Percentiles rank a stretch among this genome's conserved stretches.
Evolutionary conservation across 2,888 invertebrate genomes (phyloP).

Genomic region (Petrolisthes manimaculis): DNA sequence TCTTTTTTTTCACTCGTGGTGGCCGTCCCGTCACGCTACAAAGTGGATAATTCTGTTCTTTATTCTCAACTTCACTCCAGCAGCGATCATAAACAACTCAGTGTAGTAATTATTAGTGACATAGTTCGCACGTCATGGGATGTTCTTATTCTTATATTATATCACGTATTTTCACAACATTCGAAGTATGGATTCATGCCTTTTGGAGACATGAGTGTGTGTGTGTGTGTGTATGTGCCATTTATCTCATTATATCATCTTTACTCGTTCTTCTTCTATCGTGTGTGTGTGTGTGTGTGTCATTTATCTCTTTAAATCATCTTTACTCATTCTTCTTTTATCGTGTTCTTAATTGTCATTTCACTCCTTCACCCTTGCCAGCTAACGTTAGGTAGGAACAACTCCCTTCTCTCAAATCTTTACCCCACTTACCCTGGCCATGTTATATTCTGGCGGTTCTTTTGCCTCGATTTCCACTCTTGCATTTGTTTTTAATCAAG

Average conservation of each 20-base stretch:
- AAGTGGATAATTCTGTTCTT: background rate
- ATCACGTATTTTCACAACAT: background rate
- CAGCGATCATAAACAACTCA: too few relatives aligned
- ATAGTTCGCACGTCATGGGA: background rate
- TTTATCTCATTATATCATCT: background rate
- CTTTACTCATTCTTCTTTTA: background rate
- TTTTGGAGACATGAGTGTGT: background rate
- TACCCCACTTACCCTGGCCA: too few relatives aligned
- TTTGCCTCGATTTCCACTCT: too few relatives aligned
- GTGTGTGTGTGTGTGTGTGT: constrained; percentile 14
- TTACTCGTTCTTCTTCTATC: background rate
- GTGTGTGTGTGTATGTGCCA: background rate
- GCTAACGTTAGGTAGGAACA: too few relatives aligned
- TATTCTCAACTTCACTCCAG: background rate
- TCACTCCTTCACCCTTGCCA: background rate
- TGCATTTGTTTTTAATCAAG: too few relatives aligned
- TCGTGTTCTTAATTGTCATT: background rate
- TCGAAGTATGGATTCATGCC: background rate
- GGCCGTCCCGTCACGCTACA: background rate
- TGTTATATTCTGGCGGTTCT: too few relatives aligned
- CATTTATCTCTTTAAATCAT: background rate
- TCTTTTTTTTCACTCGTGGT: background rate
- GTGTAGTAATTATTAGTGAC: background rate
- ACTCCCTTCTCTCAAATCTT: too few relatives aligned
- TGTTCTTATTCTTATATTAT: background rate